A percentile compares a stretch with the other conserved stretches of the same genome.
Evolutionary conservation across 2,888 invertebrate species (phyloP).

Genomic region (Eueremaeus valkanovi): DNA sequence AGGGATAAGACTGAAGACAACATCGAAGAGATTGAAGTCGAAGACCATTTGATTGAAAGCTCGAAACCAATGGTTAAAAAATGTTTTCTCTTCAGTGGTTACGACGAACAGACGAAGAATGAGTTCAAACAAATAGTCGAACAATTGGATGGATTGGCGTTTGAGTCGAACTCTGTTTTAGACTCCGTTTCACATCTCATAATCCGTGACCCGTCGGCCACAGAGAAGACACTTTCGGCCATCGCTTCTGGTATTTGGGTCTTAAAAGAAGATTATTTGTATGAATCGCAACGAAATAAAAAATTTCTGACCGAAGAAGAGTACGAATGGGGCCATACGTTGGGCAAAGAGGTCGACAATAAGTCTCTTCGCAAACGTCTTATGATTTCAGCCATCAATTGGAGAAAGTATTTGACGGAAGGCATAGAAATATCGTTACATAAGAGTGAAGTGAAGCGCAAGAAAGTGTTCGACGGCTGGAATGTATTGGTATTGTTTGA

Average conservation of each 20-base stretch:
- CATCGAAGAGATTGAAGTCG: background rate
- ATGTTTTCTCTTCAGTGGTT: slow-evolving; percentile 25
- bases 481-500: slow-evolving; percentile 3
- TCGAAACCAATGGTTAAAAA: background rate
- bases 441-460: background rate
- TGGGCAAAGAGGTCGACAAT: background rate
- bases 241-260: slow-evolving; percentile 27
- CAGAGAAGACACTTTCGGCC: slow-evolving; percentile 26
- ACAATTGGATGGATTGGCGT: background rate
- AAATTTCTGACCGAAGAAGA: background rate
- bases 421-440: background rate
- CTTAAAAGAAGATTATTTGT: slow-evolving; percentile 32
- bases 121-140: background rate
- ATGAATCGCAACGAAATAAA: background rate
- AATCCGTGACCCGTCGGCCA: slow-evolving; percentile 2
- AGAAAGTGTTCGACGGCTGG: slow-evolving; percentile 14
- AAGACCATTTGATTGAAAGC: background rate
- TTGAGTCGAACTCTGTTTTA: background rate
- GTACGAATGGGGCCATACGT: slow-evolving; percentile 22
- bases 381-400: slow-evolving; percentile 10
- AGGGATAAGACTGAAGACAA: background rate
- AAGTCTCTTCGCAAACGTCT: background rate
- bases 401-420: slow-evolving; percentile 12
- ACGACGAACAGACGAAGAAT: background rate
- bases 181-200: slow-evolving; percentile 8